Evolutionary conservation across 2,113 vertebrate genomes (phyloP).

Genomic region (Oreocharis arfaki): DNA sequence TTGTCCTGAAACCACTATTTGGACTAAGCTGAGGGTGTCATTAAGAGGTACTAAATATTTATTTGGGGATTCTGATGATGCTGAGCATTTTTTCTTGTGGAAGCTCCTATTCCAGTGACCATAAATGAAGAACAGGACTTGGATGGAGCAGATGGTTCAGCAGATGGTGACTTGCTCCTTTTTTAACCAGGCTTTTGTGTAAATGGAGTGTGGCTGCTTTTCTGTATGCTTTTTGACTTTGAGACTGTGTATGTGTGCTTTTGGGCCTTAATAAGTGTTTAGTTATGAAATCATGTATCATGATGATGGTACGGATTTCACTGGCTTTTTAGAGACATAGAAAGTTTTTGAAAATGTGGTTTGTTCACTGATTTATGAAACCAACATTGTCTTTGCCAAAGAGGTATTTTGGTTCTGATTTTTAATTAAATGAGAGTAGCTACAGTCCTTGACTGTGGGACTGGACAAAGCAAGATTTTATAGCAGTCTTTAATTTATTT

Average conservation of each 20-base stretch:
- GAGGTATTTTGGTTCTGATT: neutral
- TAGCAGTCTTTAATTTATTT: neutral
- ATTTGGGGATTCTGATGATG: constrained; percentile 24
- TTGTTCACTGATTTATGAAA: neutral
- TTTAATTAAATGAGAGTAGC: neutral
- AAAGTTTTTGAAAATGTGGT: neutral
- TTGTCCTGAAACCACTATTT: neutral
- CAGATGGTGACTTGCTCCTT: constrained; percentile 64
- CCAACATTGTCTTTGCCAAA: neutral
- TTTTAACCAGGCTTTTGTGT: constrained; percentile 54
- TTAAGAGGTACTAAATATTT: constrained; percentile 40
- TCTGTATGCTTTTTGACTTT: constrained; percentile 45
- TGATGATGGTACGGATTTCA: neutral
- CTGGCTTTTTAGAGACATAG: neutral
- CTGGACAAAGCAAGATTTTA: neutral
- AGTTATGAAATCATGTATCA: neutral
- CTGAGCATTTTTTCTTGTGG: neutral
- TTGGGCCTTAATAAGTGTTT: neutral
- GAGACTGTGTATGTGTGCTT: neutral
- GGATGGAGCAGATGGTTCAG: constrained; percentile 52
- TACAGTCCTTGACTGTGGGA: neutral
- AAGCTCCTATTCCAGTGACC: constrained; percentile 32
- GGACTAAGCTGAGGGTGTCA: neutral
- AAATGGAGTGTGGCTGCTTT: constrained; percentile 36
- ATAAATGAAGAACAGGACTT: constrained; percentile 30